Conservation (phyloP, 2,888 invertebrate species). For the Polia nebulosa region DNA sequence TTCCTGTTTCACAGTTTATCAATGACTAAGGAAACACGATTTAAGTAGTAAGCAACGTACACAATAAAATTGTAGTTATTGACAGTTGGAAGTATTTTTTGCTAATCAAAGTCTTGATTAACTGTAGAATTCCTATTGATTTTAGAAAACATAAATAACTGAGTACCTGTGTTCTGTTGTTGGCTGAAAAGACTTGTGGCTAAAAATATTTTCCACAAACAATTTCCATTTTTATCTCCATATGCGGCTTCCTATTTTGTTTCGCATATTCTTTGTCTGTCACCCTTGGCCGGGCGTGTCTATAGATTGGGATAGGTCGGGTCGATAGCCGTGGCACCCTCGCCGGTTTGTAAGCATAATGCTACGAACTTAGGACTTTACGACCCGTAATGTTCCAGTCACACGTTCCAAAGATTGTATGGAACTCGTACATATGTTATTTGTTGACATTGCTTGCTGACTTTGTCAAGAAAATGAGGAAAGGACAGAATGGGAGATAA, state of each 20-base stretch:
- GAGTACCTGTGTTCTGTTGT: too few species aligned
- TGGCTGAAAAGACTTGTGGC: neutral
- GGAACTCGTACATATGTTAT: conserved; percentile 31
- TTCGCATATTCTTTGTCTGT: conserved; percentile 51
- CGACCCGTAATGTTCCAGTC: conserved; percentile 39
- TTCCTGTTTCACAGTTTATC: conserved; percentile 48
- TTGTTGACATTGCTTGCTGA: conserved; percentile 37
- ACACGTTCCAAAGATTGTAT: conserved; percentile 53
- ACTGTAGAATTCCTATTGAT: too few species aligned
- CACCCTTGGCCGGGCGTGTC: conserved; percentile 70
- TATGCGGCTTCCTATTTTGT: conserved; percentile 24
- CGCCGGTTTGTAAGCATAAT: conserved; percentile 49
- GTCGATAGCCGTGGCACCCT: conserved; percentile 75
- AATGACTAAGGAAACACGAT: conserved; percentile 38
- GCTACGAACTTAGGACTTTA: conserved; percentile 53
- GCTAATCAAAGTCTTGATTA: too few species aligned
- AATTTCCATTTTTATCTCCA: conserved; percentile 21
- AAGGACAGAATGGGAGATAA: conserved; percentile 28
- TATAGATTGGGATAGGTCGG: conserved; percentile 84
- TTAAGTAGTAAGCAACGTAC: conserved; percentile 4
- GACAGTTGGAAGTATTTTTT: too few species aligned
- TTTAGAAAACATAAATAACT: neutral
- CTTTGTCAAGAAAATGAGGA: conserved; percentile 36
- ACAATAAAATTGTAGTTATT: too few species aligned
- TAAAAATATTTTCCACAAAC: neutral